Evolutionary conservation across 2,797 vertebrate species (phyloP), one percentile per base, ranked within the genome.

Genomic region (Mus caroli): DNA sequence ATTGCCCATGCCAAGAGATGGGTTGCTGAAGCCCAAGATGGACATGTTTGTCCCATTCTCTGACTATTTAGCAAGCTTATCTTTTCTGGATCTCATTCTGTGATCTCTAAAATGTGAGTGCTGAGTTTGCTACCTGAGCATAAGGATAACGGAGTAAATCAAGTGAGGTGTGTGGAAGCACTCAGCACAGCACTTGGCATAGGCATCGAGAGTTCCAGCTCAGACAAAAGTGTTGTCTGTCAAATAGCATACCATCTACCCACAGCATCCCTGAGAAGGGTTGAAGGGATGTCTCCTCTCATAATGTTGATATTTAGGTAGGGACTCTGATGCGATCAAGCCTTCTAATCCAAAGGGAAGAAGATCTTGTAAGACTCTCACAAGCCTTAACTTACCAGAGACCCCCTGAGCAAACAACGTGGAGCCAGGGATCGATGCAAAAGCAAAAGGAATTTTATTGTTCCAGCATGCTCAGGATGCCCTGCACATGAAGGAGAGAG

Each of bases 11-110:
- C 24, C 50, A 2, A 0, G 60, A 78, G 79, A 43, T 12, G 17
- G 50, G 20, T 43, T 52, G 40, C 40, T 60, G 12, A 93, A 64
- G 20, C 34, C 28, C 37, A 15, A 1, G 2, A 8, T 84, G 92
- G 88, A n/a, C 50, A 6, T 24, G 37, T 4, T 24, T 4, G 0
- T 20, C 10, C 17, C 24, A 15, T 11, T 15, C 6, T 13, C 0
- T 22, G 10, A 24, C n/a, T 19, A 2, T 0, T 0, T 54, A 78
- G 17, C 20, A 20, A 6, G 8, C 3, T 2, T 73, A 19, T 1
- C 4, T 4, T 91, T 78, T 46, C n/a, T 6, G 62, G 31, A 31
- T 77, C 82, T 87, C 54, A n/a, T 56, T 93, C 88, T 64, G 58
- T 79, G 31, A 6, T 46, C 12, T 50, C 28, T 20, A 28, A 93